Conservation (phyloP, 2,888 invertebrate species). For the Craniophora ligustri region DNA sequence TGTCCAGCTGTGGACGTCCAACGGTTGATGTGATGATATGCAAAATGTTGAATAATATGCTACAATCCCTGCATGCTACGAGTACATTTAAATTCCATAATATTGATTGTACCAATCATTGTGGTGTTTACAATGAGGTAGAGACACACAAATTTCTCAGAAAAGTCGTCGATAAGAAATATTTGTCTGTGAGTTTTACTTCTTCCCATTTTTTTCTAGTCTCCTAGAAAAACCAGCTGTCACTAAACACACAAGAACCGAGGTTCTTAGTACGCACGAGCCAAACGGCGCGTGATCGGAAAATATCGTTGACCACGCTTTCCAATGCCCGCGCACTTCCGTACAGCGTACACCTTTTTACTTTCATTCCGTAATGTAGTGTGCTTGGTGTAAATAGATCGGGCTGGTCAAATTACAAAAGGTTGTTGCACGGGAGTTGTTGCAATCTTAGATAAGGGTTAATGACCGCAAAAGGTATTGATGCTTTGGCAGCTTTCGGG, state of each 20-base stretch:
- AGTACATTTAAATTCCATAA: too few species aligned
- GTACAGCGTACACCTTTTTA: conserved; percentile 37
- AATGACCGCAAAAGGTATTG: conserved; percentile 28
- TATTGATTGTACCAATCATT: too few species aligned
- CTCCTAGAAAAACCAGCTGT: conserved; percentile 9
- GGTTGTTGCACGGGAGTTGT: conserved; percentile 37
- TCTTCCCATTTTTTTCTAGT: neutral
- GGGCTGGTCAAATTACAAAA: conserved; percentile 35
- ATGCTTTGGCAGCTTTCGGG: neutral
- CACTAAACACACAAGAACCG: conserved; percentile 23
- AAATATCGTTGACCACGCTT: conserved; percentile 57
- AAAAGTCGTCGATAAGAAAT: too few species aligned
- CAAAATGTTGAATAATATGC: too few species aligned
- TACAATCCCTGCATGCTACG: too few species aligned
- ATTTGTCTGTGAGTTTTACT: neutral
- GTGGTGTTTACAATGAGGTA: too few species aligned
- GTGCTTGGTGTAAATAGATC: conserved; percentile 45
- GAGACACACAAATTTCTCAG: neutral
- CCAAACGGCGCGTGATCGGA: conserved; percentile 54
- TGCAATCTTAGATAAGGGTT: conserved; percentile 1
- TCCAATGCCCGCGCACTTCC: conserved; percentile 51
- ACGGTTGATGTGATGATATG: too few species aligned
- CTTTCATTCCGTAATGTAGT: conserved; percentile 35
- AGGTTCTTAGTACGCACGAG: conserved; percentile 32
- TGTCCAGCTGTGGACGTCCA: too few species aligned